Evolutionary conservation across 2,113 vertebrate genomes (phyloP).

Genomic region (Nyctibius bracteatus): DNA sequence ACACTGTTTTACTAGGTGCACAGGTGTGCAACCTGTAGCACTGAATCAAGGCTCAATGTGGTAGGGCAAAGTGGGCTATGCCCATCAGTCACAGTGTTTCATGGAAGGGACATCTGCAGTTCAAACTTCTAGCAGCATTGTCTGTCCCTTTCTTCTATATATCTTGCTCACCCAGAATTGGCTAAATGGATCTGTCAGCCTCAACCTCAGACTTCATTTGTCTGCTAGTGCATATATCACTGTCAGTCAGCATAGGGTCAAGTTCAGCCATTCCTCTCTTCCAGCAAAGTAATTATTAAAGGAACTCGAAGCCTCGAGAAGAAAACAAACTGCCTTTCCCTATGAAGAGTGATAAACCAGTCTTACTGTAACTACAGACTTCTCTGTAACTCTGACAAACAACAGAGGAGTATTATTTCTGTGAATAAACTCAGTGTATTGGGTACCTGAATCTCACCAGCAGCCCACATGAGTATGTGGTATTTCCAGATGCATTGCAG

Average conservation of each 20-base stretch:
- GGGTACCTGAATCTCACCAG: neutral
- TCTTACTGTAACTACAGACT: neutral
- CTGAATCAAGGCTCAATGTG: fast-evolving
- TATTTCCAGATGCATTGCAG: neutral
- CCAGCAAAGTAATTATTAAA: neutral
- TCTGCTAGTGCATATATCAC: neutral
- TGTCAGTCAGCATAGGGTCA: neutral
- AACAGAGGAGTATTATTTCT: neutral
- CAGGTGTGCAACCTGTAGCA: neutral
- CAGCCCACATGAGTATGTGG: neutral
- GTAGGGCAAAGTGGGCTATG: neutral
- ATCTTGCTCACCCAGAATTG: neutral
- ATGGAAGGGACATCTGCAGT: neutral
- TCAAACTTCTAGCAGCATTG: neutral
- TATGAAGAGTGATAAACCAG: neutral
- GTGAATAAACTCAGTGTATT: neutral
- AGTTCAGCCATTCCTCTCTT: neutral
- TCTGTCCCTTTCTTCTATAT: neutral
- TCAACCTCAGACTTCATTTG: neutral
- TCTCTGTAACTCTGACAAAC: neutral
- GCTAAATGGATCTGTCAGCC: neutral
- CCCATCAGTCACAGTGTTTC: neutral
- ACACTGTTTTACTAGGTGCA: neutral
- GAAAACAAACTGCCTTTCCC: neutral
- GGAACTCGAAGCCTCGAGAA: neutral